phyloP scores from a whole-genome alignment of 2,797 vertebrate species.

The Pempheris klunzingeri region DNA sequence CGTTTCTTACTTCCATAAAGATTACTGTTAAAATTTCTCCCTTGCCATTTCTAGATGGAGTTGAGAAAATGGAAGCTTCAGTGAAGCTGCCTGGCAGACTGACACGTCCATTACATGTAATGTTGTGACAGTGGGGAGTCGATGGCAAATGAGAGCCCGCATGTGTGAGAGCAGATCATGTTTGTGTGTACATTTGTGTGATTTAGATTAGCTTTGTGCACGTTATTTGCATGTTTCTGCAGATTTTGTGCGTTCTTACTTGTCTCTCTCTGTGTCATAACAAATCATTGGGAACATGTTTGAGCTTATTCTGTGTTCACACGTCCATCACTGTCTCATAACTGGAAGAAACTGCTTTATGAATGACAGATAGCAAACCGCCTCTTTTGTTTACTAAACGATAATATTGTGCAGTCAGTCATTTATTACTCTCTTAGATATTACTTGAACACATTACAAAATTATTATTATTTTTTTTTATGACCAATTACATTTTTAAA shows the following conservation, averaged over 20 bases:
- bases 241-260: conserved; percentile 15
- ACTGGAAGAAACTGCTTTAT: conserved; percentile 33
- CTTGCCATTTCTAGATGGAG: conserved; percentile 35
- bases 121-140: conserved; percentile 60
- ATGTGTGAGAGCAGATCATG: conserved; percentile 21
- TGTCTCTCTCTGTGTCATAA: conserved; percentile 50
- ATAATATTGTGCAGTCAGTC: conserved; percentile 7
- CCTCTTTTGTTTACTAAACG: conserved; percentile 36
- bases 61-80: background rate
- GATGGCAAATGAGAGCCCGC: conserved; percentile 36
- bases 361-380: conserved; percentile 30
- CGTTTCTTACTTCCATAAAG: conserved; percentile 39
- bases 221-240: conserved; percentile 7
- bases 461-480: conserved; percentile 13
- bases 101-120: conserved; percentile 48
- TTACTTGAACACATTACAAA: background rate
- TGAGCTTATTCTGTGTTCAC: conserved; percentile 54
- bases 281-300: conserved; percentile 54
- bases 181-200: conserved; percentile 10
- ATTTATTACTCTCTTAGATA: conserved; percentile 10
- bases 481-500: background rate
- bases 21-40: conserved; percentile 35
- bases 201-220: conserved; percentile 10
- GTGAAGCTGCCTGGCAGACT: conserved; percentile 35
- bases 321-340: conserved; percentile 52